phyloP scores from a whole-genome alignment of 1,140 invertebrate genomes.

The Eurosta solidaginis region DNA sequence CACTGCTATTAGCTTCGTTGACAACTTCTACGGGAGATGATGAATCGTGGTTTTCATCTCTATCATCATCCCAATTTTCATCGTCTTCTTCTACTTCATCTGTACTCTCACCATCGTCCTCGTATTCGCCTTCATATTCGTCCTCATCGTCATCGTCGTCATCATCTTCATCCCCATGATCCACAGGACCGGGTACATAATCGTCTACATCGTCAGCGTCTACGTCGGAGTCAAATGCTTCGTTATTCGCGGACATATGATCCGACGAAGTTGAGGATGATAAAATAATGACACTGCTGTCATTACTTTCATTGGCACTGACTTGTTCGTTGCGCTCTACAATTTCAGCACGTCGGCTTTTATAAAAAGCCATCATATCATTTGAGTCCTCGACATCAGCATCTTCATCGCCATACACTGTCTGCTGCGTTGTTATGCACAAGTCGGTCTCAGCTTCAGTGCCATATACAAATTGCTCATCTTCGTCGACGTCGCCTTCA shows the following conservation, averaged over 20 bases:
- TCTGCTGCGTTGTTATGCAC: not conserved
- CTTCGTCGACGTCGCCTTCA: not conserved
- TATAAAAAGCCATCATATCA: not conserved
- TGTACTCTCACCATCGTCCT: not conserved
- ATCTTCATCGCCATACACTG: not conserved
- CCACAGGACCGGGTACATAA: not conserved
- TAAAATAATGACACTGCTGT: conserved; percentile 25
- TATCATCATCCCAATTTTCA: not conserved
- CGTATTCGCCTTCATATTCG: not conserved
- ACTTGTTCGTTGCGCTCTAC: not conserved
- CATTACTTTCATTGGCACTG: not conserved
- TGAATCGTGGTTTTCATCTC: not conserved
- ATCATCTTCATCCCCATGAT: not conserved
- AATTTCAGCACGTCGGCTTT: not conserved
- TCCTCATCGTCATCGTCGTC: not conserved
- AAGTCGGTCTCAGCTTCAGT: not conserved
- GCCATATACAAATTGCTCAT: not conserved
- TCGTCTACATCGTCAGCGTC: not conserved
- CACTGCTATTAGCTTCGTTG: not conserved
- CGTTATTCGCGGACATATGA: not conserved
- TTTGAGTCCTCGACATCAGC: not conserved
- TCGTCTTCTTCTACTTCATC: conserved; percentile 2
- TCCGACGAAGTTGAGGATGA: conserved; percentile 21
- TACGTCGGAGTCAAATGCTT: not conserved
- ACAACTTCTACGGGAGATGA: not conserved